phyloP scores from a whole-genome alignment of 2,888 invertebrate genomes.

The Tribolium freemani region DNA sequence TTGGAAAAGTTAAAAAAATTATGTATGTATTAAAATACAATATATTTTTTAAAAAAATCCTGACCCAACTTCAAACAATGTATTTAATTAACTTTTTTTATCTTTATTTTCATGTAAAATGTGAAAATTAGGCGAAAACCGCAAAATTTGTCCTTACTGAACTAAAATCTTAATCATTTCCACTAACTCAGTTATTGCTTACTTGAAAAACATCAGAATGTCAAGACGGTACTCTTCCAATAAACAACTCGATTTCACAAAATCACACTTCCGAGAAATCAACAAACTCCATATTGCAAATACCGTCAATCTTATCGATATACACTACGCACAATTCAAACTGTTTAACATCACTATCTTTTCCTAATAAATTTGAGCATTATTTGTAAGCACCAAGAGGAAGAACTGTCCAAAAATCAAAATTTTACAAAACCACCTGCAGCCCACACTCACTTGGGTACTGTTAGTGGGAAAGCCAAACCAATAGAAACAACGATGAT shows the following conservation, averaged over 20 bases:
- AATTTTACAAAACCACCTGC: neutral
- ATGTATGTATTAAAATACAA: no score
- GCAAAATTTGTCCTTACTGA: no score
- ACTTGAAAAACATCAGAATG: neutral
- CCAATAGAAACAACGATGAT: neutral
- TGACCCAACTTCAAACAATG: no score
- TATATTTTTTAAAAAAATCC: no score
- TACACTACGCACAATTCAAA: neutral
- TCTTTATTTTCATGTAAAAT: no score
- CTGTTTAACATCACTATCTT: neutral
- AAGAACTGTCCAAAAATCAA: neutral
- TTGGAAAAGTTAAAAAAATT: no score
- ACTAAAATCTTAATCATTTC: no score
- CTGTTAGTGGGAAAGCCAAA: neutral
- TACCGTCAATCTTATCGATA: neutral
- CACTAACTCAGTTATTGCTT: neutral
- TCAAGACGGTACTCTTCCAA: neutral
- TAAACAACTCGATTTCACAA: neutral
- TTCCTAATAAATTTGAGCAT: no score
- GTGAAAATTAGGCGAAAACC: no score
- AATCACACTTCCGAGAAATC: conserved; percentile 44
- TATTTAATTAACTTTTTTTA: no score
- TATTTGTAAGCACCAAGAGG: no score
- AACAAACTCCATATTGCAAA: conserved; percentile 47
- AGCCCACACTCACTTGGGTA: neutral